phyloP scores from a whole-genome alignment of 2,113 vertebrate species.

The Cyphomyrus plagiostoma region DNA sequence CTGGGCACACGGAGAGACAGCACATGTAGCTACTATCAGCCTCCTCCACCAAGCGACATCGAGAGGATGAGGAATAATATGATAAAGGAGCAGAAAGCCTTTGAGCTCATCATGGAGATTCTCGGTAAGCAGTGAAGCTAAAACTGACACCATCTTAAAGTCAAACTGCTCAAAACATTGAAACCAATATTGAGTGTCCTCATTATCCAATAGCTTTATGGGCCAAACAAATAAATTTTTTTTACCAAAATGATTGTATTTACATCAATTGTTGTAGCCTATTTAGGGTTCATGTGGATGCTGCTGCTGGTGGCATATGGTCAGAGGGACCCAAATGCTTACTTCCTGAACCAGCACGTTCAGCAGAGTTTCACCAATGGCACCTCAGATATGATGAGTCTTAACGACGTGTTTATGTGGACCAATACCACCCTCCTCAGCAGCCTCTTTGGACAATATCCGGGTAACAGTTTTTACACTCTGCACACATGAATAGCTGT shows the following conservation, averaged over 20 bases:
- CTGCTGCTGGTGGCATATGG: constrained; percentile 84
- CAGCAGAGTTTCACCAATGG: constrained; percentile 75
- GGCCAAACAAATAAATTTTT: not conserved
- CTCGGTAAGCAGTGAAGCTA: constrained; percentile 57
- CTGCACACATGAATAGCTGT: not conserved
- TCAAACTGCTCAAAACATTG: not conserved
- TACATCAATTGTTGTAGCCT: constrained; percentile 61
- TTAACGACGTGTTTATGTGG: constrained; percentile 77
- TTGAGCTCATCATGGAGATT: constrained; percentile 79
- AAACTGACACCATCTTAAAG: not conserved
- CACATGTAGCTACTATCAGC: constrained; percentile 71
- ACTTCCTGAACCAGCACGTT: constrained; percentile 81
- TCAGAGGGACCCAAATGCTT: constrained; percentile 83
- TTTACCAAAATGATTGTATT: not conserved
- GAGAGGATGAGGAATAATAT: constrained; percentile 74
- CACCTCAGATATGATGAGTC: constrained; percentile 62
- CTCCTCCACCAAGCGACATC: constrained; percentile 69
- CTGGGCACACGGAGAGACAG: constrained; percentile 68
- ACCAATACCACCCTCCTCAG: constrained; percentile 74
- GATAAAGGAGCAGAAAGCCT: constrained; percentile 83
- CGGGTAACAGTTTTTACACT: constrained; percentile 59
- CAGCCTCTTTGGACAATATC: constrained; percentile 72
- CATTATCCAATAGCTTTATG: not conserved
- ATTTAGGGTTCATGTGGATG: constrained; percentile 88
- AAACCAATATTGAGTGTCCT: not conserved